Percentiles rank a stretch among this genome's conserved stretches.
Conservation (phyloP, 2,113 vertebrate species). For the Hippopotamus amphibius region DNA sequence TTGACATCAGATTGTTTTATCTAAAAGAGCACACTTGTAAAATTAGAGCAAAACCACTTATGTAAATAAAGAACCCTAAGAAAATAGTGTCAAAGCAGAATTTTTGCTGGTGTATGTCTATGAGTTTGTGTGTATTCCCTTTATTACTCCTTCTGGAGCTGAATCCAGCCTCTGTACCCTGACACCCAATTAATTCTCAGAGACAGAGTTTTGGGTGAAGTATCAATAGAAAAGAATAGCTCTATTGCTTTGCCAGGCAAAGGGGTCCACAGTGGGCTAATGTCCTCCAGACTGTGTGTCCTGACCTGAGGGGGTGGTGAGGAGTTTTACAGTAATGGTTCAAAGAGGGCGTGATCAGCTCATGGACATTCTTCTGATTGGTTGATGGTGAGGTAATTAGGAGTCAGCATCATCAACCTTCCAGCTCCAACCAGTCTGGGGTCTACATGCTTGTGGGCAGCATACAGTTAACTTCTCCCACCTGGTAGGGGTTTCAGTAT, state of each 20-base stretch:
- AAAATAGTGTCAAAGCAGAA: neutral
- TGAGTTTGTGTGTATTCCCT: neutral
- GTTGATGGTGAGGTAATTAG: neutral
- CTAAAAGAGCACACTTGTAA: neutral
- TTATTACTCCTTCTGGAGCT: neutral
- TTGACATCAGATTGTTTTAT: neutral
- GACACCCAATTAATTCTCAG: neutral
- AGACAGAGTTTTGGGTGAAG: neutral
- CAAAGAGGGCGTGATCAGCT: neutral
- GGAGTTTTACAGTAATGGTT: neutral
- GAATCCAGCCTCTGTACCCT: neutral
- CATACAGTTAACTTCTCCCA: no score
- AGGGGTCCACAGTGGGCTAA: neutral
- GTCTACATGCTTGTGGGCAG: no score
- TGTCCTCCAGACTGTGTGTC: neutral
- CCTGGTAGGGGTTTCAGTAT: no score
- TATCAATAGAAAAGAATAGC: neutral
- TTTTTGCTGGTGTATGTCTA: neutral
- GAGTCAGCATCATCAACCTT: neutral
- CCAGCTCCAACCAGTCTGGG: neutral
- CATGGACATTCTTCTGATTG: neutral
- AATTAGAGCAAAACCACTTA: neutral
- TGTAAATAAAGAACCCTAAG: neutral
- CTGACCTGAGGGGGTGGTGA: neutral
- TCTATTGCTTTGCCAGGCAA: neutral